Base-by-base conservation (phyloP, 1,140 invertebrate genomes). In the Drosophila sturtevanti region DNA sequence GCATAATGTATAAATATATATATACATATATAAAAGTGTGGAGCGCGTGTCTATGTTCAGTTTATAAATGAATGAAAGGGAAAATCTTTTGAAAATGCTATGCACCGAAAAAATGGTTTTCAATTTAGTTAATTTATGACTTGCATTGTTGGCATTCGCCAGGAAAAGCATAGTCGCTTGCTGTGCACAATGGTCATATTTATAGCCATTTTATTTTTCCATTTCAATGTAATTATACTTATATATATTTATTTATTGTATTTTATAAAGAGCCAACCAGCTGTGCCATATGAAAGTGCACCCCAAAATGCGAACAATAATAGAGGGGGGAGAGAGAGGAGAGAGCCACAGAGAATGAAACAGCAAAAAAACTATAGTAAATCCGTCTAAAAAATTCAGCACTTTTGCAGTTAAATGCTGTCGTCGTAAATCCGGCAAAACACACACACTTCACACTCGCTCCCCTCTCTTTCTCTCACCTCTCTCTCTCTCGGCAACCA, bases 71-170 rank as follows among this genome's bases (percentile, higher is more conserved):
- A 4, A n/a, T 31, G 1, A 44, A 27, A 22, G 48, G 9, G 21
- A 11, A 34, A 63, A 55, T 12, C 68, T 37, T 44, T 64, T 18
- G 44, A 56, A 63, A 77, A 64, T 31, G 51, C 7, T 34, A 12
- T 41, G 54, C 65, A 67, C 70, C 64, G n/a, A 59, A 54, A 48
- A 77, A 87, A 81, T 76, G 68, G 71, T 82, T 82, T 86, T 86
- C 79, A 86, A 86, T 86, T 86, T 89, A 72, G 82, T 81, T 86
- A 86, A 86, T 86, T 86, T 86, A 86, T 86, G 82, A 56, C 44
- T 61, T 56, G 58, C 75, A 70, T 86, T 86, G 81, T 86, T 86
- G 61, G 67, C 73, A 76, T 68, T 55, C 62, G 52, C 60, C 59
- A 66, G 67, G 48, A 27, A 37, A 14, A 59, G 9, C 44, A 24